A percentile compares a stretch with the other conserved stretches of the same genome.
Evolutionary conservation across 2,797 vertebrate species (phyloP).

Genomic region (Acanthurus leucopareius): DNA sequence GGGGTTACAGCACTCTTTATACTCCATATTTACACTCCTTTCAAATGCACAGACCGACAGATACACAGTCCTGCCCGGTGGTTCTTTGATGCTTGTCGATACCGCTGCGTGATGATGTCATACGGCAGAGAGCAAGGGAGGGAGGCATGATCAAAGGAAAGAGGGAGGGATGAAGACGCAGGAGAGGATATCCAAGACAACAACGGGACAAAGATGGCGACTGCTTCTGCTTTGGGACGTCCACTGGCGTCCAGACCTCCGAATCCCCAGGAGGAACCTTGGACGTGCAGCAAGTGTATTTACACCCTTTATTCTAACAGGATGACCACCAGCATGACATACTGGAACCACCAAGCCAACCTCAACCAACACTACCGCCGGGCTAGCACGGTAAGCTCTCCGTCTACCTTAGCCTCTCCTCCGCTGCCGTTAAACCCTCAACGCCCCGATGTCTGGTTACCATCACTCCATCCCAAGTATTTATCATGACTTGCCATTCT

Average conservation of each 20-base stretch:
- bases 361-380: conserved; percentile 62
- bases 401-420: conserved; percentile 66
- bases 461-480: conserved; percentile 68
- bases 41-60: conserved; percentile 71
- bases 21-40: conserved; percentile 78
- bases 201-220: conserved; percentile 87
- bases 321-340: conserved; percentile 66
- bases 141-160: conserved; percentile 79
- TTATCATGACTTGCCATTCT: conserved; percentile 71
- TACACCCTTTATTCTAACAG: conserved; percentile 39
- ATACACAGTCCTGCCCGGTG: conserved; percentile 71
- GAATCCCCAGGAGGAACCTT: conserved; percentile 46
- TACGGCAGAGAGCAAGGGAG: conserved; percentile 78
- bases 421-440: conserved; percentile 62
- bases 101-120: conserved; percentile 84
- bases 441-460: conserved; percentile 68
- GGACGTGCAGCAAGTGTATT: conserved; percentile 32
- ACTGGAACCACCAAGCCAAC: conserved; percentile 70
- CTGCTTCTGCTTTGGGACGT: conserved; percentile 74
- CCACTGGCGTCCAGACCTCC: conserved; percentile 67
- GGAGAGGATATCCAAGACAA: conserved; percentile 83
- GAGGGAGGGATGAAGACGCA: conserved; percentile 82
- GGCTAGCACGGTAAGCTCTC: conserved; percentile 81
- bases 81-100: conserved; percentile 83
- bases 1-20: conserved; percentile 67